Base-by-base conservation (phyloP, 2,888 invertebrate genomes). In the Lamproptera curius region DNA sequence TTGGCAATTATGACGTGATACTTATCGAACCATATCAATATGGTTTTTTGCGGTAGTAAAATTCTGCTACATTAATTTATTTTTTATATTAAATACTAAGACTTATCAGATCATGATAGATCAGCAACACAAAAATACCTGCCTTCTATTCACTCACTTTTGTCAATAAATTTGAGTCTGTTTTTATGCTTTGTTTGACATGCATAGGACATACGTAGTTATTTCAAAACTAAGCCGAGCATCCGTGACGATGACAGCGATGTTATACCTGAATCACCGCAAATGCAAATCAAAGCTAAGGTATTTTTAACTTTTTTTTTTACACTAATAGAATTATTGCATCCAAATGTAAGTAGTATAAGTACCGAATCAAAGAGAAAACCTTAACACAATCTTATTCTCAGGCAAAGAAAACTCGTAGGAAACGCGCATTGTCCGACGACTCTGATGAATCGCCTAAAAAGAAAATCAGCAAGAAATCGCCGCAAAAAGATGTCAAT, bases 151-250 rank as follows among this genome's bases (percentile, higher is more conserved):
- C n/a, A n/a, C n/a, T n/a, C n/a, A n/a, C n/a, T n/a, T n/a, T n/a
- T n/a, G n/a, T n/a, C n/a, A n/a, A n/a, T n/a, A n/a, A n/a, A n/a
- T n/a, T n/a, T n/a, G n/a, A n/a, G n/a, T n/a, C n/a, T n/a, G n/a
- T n/a, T n/a, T n/a, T n/a, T n/a, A n/a, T n/a, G n/a, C n/a, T n/a
- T n/a, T n/a, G n/a, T n/a, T n/a, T n/a, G n/a, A n/a, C 9, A 20
- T 34, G 81, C 77, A 33, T 59, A 92, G 92, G 92, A 92, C 74
- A 92, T 93, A 50, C 80, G 92, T 64, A 90, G 89, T 37, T 92
- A 80, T 68, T 92, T 92, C 58, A 61, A 82, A 55, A 75, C 72
- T 47, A 55, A 61, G 16, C 58, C 51, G 50, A 62, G 63, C 56
- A 53, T 55, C n/a, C 63, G 58, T 45, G 74, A 77, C 42, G 82